phyloP scores from a whole-genome alignment of 2,888 invertebrate genomes.

The Abscondita cerata region DNA sequence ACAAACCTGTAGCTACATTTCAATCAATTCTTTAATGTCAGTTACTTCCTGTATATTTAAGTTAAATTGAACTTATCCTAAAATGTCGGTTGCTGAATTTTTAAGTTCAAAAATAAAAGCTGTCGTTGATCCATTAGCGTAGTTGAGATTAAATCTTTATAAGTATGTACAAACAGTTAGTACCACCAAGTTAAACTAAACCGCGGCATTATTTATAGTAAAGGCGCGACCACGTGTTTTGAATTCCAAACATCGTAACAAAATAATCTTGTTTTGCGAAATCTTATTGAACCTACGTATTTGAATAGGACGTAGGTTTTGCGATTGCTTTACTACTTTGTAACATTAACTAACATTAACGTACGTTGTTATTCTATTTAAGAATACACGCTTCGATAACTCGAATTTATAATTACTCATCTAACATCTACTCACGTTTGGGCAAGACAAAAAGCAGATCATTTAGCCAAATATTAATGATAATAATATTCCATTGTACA shows the following conservation, averaged over 20 bases:
- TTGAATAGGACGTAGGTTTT: conserved; percentile 27
- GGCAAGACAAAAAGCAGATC: conserved; percentile 27
- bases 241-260: conserved; percentile 34
- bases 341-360: conserved; percentile 7
- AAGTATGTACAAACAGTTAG: conserved; percentile 27
- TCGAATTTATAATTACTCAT: conserved; percentile 8
- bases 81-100: conserved; percentile 21
- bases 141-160: conserved; percentile 29
- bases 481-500: conserved; percentile 42
- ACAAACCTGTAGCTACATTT: neutral
- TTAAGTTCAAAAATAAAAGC: conserved; percentile 25
- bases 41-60: neutral
- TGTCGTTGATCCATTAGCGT: conserved; percentile 28
- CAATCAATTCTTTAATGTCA: neutral
- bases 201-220: conserved; percentile 30
- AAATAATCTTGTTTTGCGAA: conserved; percentile 35
- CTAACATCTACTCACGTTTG: conserved; percentile 27
- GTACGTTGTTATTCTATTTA: neutral
- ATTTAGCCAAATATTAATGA: conserved; percentile 44
- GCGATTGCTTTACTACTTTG: conserved; percentile 25
- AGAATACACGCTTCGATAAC: no score
- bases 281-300: conserved; percentile 28
- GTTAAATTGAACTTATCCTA: neutral
- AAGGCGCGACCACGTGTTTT: conserved; percentile 35
- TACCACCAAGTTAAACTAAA: conserved; percentile 19